Evolutionary conservation across 2,113 vertebrate species (phyloP).

Genomic region (Orycteropus afer): DNA sequence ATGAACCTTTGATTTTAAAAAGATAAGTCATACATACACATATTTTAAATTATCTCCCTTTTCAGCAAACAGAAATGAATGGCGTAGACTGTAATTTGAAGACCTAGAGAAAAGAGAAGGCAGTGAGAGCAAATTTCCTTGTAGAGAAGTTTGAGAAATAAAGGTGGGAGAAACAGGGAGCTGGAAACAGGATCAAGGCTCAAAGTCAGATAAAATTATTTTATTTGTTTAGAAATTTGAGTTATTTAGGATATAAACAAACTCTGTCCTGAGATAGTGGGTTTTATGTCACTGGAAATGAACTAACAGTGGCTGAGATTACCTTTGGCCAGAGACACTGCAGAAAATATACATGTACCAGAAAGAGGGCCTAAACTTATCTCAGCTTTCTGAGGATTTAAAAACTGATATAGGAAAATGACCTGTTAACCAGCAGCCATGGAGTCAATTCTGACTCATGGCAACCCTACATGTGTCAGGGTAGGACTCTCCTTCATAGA

Average conservation of each 20-base stretch:
- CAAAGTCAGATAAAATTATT: neutral
- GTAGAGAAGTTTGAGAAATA: neutral
- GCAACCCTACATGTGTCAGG: neutral
- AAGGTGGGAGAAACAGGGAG: neutral
- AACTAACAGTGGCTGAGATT: neutral
- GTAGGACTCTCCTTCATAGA: neutral
- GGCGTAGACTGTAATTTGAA: rapidly evolving
- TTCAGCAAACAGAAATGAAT: neutral
- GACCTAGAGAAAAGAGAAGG: neutral
- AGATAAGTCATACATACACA: neutral
- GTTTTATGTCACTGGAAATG: neutral
- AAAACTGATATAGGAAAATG: neutral
- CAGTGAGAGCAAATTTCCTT: neutral
- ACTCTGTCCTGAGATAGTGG: neutral
- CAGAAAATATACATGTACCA: neutral
- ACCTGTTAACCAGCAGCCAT: neutral
- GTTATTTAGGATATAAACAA: neutral
- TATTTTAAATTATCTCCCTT: neutral
- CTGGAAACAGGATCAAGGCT: neutral
- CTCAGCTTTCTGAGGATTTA: neutral
- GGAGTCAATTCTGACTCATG: neutral
- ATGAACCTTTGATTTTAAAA: neutral
- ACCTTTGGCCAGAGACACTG: neutral
- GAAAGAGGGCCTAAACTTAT: neutral
- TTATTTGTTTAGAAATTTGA: neutral